A percentile compares a stretch with the other conserved stretches of the same genome.
These are phyloP conservation scores for Lepidurus arcticus DNA, from an alignment of 1,140 invertebrate species.

Conservation along the genomic window DNA sequence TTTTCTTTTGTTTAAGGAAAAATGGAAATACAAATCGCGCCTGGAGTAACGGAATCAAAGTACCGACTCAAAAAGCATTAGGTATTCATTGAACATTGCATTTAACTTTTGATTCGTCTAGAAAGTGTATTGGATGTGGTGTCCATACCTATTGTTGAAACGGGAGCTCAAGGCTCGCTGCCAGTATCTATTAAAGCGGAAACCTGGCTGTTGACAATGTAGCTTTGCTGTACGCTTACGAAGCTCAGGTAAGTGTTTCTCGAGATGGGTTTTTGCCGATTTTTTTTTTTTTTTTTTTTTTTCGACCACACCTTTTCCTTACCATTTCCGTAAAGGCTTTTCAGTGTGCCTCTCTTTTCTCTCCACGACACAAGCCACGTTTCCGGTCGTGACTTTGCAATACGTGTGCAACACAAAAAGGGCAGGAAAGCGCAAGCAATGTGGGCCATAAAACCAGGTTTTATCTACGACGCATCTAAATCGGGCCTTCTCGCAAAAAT, in stretches of 20 bases:
- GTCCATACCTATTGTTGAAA: constrained; percentile 62
- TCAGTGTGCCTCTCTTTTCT: not conserved
- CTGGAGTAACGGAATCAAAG: constrained; percentile 50
- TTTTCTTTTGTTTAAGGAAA: too few species aligned
- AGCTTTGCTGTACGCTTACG: constrained; percentile 48
- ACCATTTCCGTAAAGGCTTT: not conserved
- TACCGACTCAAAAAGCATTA: constrained; percentile 52
- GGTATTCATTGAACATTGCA: constrained; percentile 4
- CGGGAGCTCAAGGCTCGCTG: constrained; percentile 53
- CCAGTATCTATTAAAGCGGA: constrained; percentile 55
- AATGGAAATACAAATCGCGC: too few species aligned
- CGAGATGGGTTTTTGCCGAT: not conserved
- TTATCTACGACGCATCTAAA: constrained; percentile 7
- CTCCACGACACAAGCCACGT: not conserved
- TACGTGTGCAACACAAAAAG: not conserved
- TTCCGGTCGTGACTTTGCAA: constrained; percentile 11
- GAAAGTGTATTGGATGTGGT: constrained; percentile 53
- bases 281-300: not conserved
- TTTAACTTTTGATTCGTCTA: constrained; percentile 39
- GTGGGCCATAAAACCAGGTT: not conserved
- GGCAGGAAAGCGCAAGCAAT: not conserved
- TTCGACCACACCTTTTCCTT: constrained; percentile 1
- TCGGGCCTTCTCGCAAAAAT: not conserved
- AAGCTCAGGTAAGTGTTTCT: not conserved
- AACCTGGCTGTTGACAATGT: constrained; percentile 59